Percentiles rank a stretch among this genome's conserved stretches.
These are phyloP conservation scores for Stramonita haemastoma DNA, from an alignment of 2,888 invertebrate species.

Conservation along the genomic window DNA sequence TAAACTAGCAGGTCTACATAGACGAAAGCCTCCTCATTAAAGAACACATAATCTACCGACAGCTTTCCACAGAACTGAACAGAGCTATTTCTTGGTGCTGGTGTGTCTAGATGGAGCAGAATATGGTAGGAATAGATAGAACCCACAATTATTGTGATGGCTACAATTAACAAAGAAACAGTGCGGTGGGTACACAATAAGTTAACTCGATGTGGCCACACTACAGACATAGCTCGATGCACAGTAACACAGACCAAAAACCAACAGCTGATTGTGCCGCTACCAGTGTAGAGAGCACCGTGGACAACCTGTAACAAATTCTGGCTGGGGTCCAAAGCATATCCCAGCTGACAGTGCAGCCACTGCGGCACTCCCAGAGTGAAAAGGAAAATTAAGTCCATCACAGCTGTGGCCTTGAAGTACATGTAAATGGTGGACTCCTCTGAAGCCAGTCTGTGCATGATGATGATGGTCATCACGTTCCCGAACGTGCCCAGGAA, in stretches of 20 bases:
- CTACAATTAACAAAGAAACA: background rate
- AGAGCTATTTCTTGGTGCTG: background rate
- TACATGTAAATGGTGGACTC: background rate
- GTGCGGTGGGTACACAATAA: background rate
- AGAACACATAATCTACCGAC: background rate
- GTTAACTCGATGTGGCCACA: constrained; percentile 8
- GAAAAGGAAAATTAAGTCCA: background rate
- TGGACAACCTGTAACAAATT: background rate
- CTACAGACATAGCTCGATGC: background rate
- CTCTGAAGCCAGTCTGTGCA: background rate
- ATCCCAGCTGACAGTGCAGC: background rate
- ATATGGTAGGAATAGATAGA: background rate
- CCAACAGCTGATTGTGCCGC: background rate
- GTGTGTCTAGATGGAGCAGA: background rate
- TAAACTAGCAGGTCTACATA: background rate
- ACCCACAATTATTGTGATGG: background rate
- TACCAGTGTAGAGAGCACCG: background rate
- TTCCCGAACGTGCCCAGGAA: background rate
- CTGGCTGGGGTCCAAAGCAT: background rate
- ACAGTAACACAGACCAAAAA: background rate
- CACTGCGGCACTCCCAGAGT: background rate
- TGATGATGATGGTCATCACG: constrained; percentile 12
- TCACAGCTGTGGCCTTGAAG: background rate
- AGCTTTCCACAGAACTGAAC: background rate
- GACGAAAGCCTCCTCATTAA: background rate